Conservation (phyloP, 1,140 invertebrate species). For the Condylostylus longicornis region DNA sequence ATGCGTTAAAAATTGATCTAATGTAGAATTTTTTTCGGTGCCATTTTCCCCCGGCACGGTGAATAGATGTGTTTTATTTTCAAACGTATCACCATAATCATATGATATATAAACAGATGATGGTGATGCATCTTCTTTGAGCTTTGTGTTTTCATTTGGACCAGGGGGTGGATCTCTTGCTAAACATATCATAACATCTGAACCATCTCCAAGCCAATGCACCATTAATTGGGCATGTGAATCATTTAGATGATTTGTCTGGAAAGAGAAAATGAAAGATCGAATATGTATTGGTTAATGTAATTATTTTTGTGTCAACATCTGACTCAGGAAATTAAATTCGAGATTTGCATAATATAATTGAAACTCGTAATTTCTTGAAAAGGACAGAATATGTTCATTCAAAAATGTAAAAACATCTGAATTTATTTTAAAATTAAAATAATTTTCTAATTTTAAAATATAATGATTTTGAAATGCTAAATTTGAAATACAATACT, state of each 20-base stretch:
- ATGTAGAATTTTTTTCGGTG: slow-evolving; percentile 42
- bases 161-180: slow-evolving; percentile 49
- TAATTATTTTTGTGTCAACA: no score
- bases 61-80: slow-evolving; percentile 55
- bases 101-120: slow-evolving; percentile 71
- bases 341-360: no score
- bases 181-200: slow-evolving; percentile 72
- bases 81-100: slow-evolving; percentile 68
- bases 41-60: slow-evolving; percentile 29
- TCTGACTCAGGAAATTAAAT: no score
- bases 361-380: no score
- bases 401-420: no score
- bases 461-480: no score
- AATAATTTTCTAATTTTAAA: no score
- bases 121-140: slow-evolving; percentile 33
- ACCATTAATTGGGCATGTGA: slow-evolving; percentile 76
- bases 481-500: no score
- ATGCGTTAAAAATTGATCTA: slow-evolving; percentile 75
- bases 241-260: slow-evolving; percentile 62
- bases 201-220: slow-evolving; percentile 75
- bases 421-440: no score
- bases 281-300: no score
- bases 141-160: slow-evolving; percentile 18
- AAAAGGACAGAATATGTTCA: no score
- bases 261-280: no score